These are phyloP conservation scores for Hofmannophila pseudospretella DNA, from an alignment of 2,888 invertebrate genomes.

Conservation along the genomic window DNA sequence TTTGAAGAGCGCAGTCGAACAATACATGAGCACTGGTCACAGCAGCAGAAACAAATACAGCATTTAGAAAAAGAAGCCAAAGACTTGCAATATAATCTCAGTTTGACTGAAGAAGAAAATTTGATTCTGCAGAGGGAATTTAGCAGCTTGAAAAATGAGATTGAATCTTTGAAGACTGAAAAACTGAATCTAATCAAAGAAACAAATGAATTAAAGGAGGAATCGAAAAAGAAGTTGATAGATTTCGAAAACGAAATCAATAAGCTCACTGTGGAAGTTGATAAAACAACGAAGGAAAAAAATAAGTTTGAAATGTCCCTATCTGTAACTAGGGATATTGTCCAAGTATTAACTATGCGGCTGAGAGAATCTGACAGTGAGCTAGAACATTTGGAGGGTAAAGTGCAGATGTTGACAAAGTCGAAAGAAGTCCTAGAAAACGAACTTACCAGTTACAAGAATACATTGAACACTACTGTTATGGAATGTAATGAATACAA, in stretches of 20 bases:
- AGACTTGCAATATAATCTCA: slow-evolving; percentile 48
- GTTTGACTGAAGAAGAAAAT: slow-evolving; percentile 47
- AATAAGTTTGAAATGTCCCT: slow-evolving; percentile 78
- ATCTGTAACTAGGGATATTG: slow-evolving; percentile 76
- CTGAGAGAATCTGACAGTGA: slow-evolving; percentile 79
- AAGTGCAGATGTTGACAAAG: slow-evolving; percentile 44
- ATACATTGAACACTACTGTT: slow-evolving; percentile 47
- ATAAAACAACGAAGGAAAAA: slow-evolving; percentile 68
- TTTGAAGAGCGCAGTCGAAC: slow-evolving; percentile 61
- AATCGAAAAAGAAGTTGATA: slow-evolving; percentile 49
- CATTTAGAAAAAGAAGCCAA: slow-evolving; percentile 51
- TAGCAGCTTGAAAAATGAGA: slow-evolving; percentile 41
- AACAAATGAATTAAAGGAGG: slow-evolving; percentile 50
- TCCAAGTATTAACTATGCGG: slow-evolving; percentile 77
- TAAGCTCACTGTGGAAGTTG: slow-evolving; percentile 60
- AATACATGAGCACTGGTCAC: slow-evolving; percentile 54
- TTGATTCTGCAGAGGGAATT: slow-evolving; percentile 45
- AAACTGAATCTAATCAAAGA: slow-evolving; percentile 40
- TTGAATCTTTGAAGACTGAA: slow-evolving; percentile 39
- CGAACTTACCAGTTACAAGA: slow-evolving; percentile 53
- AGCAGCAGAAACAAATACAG: slow-evolving; percentile 51
- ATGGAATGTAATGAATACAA: slow-evolving; percentile 69
- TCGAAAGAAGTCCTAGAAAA: slow-evolving; percentile 53
- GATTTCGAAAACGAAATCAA: slow-evolving; percentile 64
- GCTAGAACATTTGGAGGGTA: slow-evolving; percentile 73